Evolutionary conservation across 2,797 vertebrate genomes (phyloP), one percentile per base, ranked within the genome.

Genomic region (Spatula clypeata): DNA sequence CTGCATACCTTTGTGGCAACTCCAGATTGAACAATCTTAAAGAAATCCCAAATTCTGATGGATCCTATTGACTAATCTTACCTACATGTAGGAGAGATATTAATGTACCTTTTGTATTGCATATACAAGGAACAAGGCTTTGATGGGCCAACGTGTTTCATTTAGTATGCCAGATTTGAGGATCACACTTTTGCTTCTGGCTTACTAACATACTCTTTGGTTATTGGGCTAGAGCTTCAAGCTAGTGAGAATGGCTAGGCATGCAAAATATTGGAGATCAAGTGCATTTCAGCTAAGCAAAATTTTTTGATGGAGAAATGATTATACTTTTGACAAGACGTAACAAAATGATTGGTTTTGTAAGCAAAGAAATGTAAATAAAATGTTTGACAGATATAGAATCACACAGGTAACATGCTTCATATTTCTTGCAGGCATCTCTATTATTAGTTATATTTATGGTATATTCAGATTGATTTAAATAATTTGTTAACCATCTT

Each of bases 31-130:
- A 17, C 1, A 7, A 32, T 67, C 75, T 83, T 77, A 51, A 44
- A 54, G 38, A 8, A 19, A 44, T 26, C 13, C 15, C 24, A 44
- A 6, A 40, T 45, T 38, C 62, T 42, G 27, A 14, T 54, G 3
- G 18, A 12, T 20, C 34, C 40, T 32, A 17, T 8, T 55, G 15
- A 44, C 61, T 77, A 32, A 12, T 8, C 49, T 72, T 17, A 1
- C n/a, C 53, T 7, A 2, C 0, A 0, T 4, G 6, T 36, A 31
- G 42, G 16, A 40, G n/a, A 54, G 38, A 53, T 13, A 55, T 3
- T 49, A 70, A 16, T 5, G 19, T 9, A 32, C 31, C 19, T 70
- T 51, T 26, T 57, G 29, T 36, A 21, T 2, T 76, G 40, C 31
- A 44, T 61, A 8, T 18, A 5, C 14, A 20, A 69, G 32, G 31